These are phyloP conservation scores for Uria lomvia DNA, from an alignment of 2,113 vertebrate genomes.

Conservation along the genomic window DNA sequence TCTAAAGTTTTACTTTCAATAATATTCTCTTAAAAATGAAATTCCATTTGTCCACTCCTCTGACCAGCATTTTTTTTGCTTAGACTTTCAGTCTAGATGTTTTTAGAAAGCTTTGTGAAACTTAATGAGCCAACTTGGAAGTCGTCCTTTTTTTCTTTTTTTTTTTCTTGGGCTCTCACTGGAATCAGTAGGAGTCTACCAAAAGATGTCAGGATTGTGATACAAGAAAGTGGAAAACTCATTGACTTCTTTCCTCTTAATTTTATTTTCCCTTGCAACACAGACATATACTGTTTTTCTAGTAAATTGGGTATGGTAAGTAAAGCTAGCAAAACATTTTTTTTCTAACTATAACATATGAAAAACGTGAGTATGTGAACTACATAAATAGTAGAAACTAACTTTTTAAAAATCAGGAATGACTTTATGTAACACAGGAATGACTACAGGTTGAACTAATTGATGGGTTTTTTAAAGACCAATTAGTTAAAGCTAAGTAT, in stretches of 20 bases:
- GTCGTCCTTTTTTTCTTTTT: not conserved
- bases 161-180: not conserved
- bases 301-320: not conserved
- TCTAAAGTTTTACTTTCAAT: not conserved
- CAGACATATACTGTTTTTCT: not conserved
- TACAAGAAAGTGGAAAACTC: not conserved
- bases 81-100: not conserved
- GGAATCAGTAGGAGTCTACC: not conserved
- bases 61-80: not conserved
- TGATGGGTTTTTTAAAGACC: not conserved
- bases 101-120: not conserved
- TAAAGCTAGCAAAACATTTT: not conserved
- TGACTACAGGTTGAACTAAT: not conserved
- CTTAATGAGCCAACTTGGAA: not conserved
- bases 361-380: not conserved
- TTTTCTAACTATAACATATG: not conserved
- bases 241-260: not conserved
- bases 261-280: not conserved
- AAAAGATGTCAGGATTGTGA: not conserved
- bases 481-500: not conserved
- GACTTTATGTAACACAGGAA: not conserved
- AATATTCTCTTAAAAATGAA: not conserved
- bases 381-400: not conserved
- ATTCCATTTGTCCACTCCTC: not conserved
- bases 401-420: not conserved